Evolutionary conservation across 2,113 vertebrate species (phyloP), one percentile per base, ranked within the genome.

Genomic region (Sminthopsis crassicaudata): DNA sequence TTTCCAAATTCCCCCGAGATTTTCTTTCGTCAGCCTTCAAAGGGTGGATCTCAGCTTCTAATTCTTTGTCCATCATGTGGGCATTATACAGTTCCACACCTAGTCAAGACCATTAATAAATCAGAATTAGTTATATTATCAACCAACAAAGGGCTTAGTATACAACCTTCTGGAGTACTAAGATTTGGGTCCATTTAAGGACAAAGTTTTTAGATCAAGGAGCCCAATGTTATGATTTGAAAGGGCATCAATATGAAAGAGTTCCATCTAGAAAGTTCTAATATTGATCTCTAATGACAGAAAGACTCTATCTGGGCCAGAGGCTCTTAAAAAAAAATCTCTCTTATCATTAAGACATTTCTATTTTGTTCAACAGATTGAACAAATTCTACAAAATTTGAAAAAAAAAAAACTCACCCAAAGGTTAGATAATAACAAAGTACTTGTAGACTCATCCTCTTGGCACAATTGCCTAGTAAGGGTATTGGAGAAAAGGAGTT

Each of bases 31-130:
- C 99, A 0, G 97, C 98, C 98, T 99, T 99, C 97, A 99, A 98
- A 54, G 99, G 99, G 95, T 99, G 99, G 27, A 98, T 99, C 97
- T 99, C 99, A 0, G 98, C 98, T 96, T 98, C 98, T 0, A 96
- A 93, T 54, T 99, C 99, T 93, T 99, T 98, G 96, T 97, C 97
- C 67, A 91, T 98, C 30, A 55, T 51, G 95, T 52, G 93, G 67
- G 95, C 98, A 96, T 97, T 52, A 90, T 96, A 26, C 36, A 51
- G 90, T 1, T 25, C 1, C 48, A 2, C 30, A 90, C n/a, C 36
- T 0, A 46, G 92, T 94, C 92, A 92, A 96, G 95, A 84, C 94
- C 0, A 0, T n/a, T 52, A 27, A 67, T 0, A 90, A 42, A 91
- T 88, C 54, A 50, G 92, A 84, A 55, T 36, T 52, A 25, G 8